A percentile compares a stretch with the other conserved stretches of the same genome.
phyloP scores from a whole-genome alignment of 1,140 invertebrate species.

The Phortica variegata region DNA sequence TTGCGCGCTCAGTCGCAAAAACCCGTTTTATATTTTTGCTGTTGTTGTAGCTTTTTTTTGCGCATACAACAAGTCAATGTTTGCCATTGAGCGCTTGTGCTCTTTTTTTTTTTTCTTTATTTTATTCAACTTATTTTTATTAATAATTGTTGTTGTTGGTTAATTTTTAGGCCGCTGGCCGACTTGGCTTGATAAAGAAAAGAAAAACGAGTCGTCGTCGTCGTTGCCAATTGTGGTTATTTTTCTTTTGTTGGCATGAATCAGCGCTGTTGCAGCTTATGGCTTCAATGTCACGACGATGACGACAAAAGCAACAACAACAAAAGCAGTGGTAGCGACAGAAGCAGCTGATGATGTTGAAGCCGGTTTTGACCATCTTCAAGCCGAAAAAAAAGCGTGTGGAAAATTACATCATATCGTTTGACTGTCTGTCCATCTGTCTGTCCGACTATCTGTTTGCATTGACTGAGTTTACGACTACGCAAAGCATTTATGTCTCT shows the following conservation, averaged over 20 bases:
- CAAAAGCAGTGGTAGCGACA: background rate
- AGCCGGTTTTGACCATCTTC: no score
- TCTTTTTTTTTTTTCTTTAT: conserved; percentile 22
- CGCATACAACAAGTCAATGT: conserved; percentile 34
- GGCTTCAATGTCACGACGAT: conserved; percentile 4
- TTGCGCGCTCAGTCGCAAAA: conserved; percentile 17
- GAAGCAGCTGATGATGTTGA: background rate
- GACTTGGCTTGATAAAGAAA: conserved; percentile 4
- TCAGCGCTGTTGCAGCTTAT: conserved; percentile 11
- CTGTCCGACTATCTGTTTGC: conserved; percentile 12
- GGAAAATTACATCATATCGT: no score
- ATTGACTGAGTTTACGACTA: no score
- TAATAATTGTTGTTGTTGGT: conserved; percentile 13
- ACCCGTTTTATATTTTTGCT: conserved; percentile 19
- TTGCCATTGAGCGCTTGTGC: conserved; percentile 36
- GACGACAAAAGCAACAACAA: no score
- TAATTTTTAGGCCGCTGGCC: conserved; percentile 40
- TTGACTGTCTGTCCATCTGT: conserved; percentile 25
- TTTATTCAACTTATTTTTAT: no score
- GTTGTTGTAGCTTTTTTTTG: conserved; percentile 16
- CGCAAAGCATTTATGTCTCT: no score
- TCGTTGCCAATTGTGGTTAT: conserved; percentile 2
- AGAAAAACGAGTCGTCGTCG: background rate
- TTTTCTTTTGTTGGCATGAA: background rate
- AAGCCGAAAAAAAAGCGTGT: no score